Conservation (phyloP, 1,140 invertebrate species). For the Aphidius ervi region DNA sequence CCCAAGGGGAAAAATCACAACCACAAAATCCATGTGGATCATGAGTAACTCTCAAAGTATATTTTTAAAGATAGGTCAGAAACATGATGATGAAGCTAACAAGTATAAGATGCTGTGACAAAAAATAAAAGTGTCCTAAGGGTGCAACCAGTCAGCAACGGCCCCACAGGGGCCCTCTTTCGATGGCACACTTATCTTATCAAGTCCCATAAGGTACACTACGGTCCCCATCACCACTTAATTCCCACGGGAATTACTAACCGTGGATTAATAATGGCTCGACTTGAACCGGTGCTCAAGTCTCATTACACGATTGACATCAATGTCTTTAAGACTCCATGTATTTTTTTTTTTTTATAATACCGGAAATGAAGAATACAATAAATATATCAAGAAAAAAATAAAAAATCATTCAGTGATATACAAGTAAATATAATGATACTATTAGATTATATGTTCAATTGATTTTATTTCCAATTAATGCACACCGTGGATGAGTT, state of each 20-base stretch:
- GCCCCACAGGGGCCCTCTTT: conserved; percentile 39
- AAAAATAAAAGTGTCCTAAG: conserved; percentile 28
- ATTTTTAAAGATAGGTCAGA: too few relatives aligned
- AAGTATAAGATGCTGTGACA: background rate
- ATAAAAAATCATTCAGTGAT: too few relatives aligned
- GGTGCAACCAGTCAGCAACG: conserved; percentile 39
- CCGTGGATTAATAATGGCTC: conserved; percentile 42
- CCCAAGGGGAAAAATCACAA: background rate
- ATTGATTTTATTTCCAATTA: too few relatives aligned
- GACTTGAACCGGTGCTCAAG: conserved; percentile 17
- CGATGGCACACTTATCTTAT: conserved; percentile 15
- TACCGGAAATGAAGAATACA: too few relatives aligned
- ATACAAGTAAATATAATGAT: background rate
- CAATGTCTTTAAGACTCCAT: background rate
- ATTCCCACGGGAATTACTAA: conserved; percentile 51
- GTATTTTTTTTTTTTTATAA: too few relatives aligned
- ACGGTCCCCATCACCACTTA: conserved; percentile 24
- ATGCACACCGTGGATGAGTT: too few relatives aligned
- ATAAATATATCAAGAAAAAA: too few relatives aligned
- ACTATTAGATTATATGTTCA: background rate
- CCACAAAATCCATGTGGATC: background rate
- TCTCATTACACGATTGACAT: conserved; percentile 18
- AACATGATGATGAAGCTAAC: too few relatives aligned
- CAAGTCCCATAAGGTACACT: conserved; percentile 24
- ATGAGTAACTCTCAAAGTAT: too few relatives aligned